Evolutionary conservation across 2,888 invertebrate genomes (phyloP), one percentile per base, ranked within the genome.

Genomic region (Nomada lathburiana): DNA sequence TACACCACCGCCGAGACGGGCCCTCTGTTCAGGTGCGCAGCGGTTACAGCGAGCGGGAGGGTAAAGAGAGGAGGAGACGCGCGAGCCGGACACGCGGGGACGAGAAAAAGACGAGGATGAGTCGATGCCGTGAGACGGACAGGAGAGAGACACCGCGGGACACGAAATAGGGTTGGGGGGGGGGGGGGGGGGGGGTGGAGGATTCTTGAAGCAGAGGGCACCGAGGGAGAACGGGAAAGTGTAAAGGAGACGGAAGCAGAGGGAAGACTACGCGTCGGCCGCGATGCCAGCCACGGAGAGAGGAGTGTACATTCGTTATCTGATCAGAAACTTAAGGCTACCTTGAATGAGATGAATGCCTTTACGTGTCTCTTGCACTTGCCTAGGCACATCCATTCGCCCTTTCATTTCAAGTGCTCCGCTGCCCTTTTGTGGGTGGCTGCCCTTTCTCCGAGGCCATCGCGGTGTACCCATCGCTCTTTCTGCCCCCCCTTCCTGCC

Each of bases 291-390:
- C 82, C 77, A 77, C 79, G 79, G 86, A 88, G 89, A 89, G 90
- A 91, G 88, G 89, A 92, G 93, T 92, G 91, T 93, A 93, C 92
- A 91, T 93, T 91, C 91, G 92, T 92, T 93, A 93, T 93, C 93
- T 93, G 93, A 93, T 93, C 92, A 90, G 92, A 93, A 91, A 90
- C 90, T 92, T 92, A 92, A 92, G 91, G 91, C 91, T 92, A 90
- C 92, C 92, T 93, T 93, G 93, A 93, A 93, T 92, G 93, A 93
- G 93, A 93, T 93, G 92, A 93, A 93, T 93, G 92, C 92, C 92
- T 93, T 91, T 91, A 92, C 92, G 92, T 92, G 93, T 92, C 92
- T 93, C 92, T 92, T 93, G 91, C 92, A 92, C 93, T 93, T 92
- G 92, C 91, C 92, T 92, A 92, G 91, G 91, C 91, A 91, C 90